Evolutionary conservation across 2,797 vertebrate genomes (phyloP), one percentile per base, ranked within the genome.

Genomic region (Poecilia velifera): DNA sequence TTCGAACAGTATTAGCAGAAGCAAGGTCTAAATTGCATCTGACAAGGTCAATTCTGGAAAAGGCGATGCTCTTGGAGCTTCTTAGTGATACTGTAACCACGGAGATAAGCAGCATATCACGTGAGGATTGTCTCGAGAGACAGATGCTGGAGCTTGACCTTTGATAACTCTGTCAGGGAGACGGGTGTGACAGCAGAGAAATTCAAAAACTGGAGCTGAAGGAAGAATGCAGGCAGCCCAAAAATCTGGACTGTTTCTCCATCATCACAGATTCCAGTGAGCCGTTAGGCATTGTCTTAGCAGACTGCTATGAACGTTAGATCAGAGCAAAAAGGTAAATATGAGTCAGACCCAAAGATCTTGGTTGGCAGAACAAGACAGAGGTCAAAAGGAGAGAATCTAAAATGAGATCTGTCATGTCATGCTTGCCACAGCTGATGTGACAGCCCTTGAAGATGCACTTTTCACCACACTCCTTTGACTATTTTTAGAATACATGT

Each of bases 391-490:
- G 83, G 46, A 84, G 78, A 87, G 74, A 16, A 78, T 84, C 91
- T 92, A 91, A 94, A 91, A 92, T 81, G 87, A 89, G 85, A 90
- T 76, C 86, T 85, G 88, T 84, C 91, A 89, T 85, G 88, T 93
- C 87, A 89, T 13, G 76, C 76, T 83, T 80, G 78, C 74, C 79
- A 86, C 68, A 77, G 77, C 77, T 77, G 84, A 89, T 75, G 78
- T 82, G 83, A 89, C 89, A 85, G 79, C 43, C 76, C 82, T 86
- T 83, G 80, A 85, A 89, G 85, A 82, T 51, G 36, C 25, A 79
- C 36, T 82, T 75, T 82, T 87, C 73, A 57, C 59, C 70, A 76
- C 68, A 51, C 28, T 78, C 64, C 83, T 89, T 53, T 55, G 47
- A 80, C 78, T 94, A 94, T 93, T 94, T 93, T 91, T 93, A 90